Evolutionary conservation across 1,140 invertebrate genomes (phyloP).

Genomic region (Penaeus chinensis): DNA sequence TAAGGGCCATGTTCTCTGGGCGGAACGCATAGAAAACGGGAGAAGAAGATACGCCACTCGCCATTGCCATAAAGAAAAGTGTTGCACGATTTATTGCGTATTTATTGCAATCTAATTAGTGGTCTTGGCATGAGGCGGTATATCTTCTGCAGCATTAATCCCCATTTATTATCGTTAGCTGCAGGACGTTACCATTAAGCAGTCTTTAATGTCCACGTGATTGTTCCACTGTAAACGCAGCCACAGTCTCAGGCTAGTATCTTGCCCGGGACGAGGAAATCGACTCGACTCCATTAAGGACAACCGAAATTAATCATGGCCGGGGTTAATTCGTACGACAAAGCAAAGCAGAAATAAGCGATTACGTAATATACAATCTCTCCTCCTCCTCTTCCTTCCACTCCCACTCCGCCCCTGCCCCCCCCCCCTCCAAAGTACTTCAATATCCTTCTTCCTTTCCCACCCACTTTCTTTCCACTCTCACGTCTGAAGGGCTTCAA

Average conservation of each 20-base stretch:
- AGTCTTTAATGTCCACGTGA: slow-evolving; percentile 18
- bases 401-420: no score
- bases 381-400: no score
- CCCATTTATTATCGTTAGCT: slow-evolving; percentile 30
- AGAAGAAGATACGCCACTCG: background rate
- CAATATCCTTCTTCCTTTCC: no score
- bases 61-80: slow-evolving; percentile 38
- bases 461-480: no score
- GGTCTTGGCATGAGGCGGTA: slow-evolving; percentile 27
- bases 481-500: no score
- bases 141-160: slow-evolving; percentile 35
- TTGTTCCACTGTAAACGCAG: slow-evolving; percentile 24
- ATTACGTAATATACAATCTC: no score
- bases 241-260: background rate
- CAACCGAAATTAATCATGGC: no score
- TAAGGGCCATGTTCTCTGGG: slow-evolving; percentile 20
- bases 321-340: no score
- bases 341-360: no score
- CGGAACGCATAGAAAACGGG: slow-evolving; percentile 29
- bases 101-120: slow-evolving; percentile 49
- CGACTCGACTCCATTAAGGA: no score
- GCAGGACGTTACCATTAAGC: slow-evolving; percentile 31
- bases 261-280: no score
- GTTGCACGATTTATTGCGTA: slow-evolving; percentile 37
- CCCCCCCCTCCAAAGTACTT: no score